phyloP scores from a whole-genome alignment of 2,113 vertebrate genomes.

The Prolemur simus region DNA sequence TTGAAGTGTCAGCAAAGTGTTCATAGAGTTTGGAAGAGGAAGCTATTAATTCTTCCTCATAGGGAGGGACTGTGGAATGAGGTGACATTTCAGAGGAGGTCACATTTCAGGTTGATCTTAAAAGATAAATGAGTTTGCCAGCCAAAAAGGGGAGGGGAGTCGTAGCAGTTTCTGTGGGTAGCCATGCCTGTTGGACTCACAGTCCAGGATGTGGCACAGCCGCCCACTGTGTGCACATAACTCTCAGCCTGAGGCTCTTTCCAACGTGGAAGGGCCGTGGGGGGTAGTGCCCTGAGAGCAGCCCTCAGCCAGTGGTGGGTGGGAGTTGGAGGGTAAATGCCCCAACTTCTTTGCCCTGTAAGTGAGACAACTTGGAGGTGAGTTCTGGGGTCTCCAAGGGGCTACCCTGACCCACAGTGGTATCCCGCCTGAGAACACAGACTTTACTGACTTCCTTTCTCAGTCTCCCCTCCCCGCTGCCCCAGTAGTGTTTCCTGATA shows the following conservation, averaged over 20 bases:
- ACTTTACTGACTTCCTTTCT: neutral
- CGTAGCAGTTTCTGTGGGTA: neutral
- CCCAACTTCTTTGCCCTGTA: neutral
- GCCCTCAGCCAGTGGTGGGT: neutral
- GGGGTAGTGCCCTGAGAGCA: neutral
- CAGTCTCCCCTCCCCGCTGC: neutral
- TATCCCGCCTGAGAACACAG: neutral
- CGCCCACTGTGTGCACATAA: rapidly evolving
- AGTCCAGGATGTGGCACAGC: rapidly evolving
- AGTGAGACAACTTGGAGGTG: neutral
- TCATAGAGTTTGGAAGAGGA: neutral
- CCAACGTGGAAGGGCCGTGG: neutral
- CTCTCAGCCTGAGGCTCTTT: neutral
- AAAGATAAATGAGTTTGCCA: neutral
- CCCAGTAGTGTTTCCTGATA: neutral
- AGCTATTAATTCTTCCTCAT: neutral
- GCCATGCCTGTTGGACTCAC: neutral
- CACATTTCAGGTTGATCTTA: neutral
- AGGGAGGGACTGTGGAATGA: neutral
- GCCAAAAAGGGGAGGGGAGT: too few relatives aligned
- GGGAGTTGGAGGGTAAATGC: neutral
- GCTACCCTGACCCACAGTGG: neutral
- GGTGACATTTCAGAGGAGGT: neutral
- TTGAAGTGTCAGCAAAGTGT: neutral
- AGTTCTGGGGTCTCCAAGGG: too few relatives aligned